A percentile compares a stretch with the other conserved stretches of the same genome.
phyloP scores from a whole-genome alignment of 2,113 vertebrate species.

The Mastomys natalensis region DNA sequence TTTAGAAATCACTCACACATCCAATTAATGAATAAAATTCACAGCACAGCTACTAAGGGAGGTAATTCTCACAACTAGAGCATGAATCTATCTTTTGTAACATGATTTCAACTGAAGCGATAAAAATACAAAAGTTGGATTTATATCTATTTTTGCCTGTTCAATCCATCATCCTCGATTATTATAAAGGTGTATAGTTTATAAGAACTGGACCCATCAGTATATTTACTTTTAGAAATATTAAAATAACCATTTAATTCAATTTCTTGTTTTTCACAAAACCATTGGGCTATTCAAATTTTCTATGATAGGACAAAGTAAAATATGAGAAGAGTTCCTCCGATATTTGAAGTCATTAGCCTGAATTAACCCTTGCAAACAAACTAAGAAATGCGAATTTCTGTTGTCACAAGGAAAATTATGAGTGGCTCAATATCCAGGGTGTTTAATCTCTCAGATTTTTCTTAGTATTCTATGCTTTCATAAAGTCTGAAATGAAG shows the following conservation, averaged over 20 bases:
- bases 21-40: background rate
- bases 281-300: background rate
- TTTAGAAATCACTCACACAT: background rate
- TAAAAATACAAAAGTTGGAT: background rate
- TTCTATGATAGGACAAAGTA: background rate
- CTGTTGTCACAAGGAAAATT: conserved; percentile 25
- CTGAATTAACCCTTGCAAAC: background rate
- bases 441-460: conserved; percentile 24
- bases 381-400: background rate
- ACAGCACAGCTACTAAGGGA: accelerated
- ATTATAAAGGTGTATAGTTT: background rate
- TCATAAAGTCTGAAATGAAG: background rate
- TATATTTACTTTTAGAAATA: background rate
- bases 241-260: background rate
- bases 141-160: accelerated
- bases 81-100: no score
- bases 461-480: conserved; percentile 65
- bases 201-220: background rate
- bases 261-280: background rate
- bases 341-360: conserved; percentile 10
- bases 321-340: background rate
- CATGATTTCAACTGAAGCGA: background rate
- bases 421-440: background rate
- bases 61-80: no score
- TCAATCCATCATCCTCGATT: background rate